Conservation (phyloP, 1,140 invertebrate species). For the Aphidius ervi region DNA sequence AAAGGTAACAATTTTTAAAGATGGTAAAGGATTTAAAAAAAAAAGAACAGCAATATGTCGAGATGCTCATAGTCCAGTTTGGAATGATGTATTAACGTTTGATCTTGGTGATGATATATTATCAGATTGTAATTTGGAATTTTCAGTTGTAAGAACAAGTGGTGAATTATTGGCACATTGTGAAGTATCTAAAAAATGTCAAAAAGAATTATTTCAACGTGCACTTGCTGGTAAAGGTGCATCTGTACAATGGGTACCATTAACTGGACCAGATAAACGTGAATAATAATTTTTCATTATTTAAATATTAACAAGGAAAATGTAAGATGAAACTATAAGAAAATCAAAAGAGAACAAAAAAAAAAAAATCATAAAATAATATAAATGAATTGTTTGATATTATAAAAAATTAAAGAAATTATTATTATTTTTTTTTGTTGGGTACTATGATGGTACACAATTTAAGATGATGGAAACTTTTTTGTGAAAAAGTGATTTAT, state of each 20-base stretch:
- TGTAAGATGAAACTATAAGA: background rate
- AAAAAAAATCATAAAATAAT: background rate
- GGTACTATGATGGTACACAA: too few relatives aligned
- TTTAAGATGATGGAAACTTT: too few relatives aligned
- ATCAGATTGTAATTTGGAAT: slow-evolving; percentile 53
- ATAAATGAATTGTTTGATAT: background rate
- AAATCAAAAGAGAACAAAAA: slow-evolving; percentile 4
- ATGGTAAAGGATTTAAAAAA: slow-evolving; percentile 77
- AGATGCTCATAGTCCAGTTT: slow-evolving; percentile 79
- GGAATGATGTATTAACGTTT: slow-evolving; percentile 84
- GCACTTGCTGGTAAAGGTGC: slow-evolving; percentile 57
- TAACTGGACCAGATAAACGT: slow-evolving; percentile 40
- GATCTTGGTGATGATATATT: slow-evolving; percentile 64
- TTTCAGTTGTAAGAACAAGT: slow-evolving; percentile 55
- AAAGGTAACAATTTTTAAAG: slow-evolving; percentile 66
- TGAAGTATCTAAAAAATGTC: slow-evolving; percentile 50
- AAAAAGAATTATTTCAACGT: slow-evolving; percentile 56
- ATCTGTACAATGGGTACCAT: slow-evolving; percentile 56
- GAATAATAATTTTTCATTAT: slow-evolving; percentile 3
- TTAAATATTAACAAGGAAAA: background rate
- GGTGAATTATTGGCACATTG: slow-evolving; percentile 55
- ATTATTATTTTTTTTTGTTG: too few relatives aligned
- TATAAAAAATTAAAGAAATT: too few relatives aligned
- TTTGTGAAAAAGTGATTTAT: too few relatives aligned
- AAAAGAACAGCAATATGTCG: slow-evolving; percentile 86